phyloP scores from a whole-genome alignment of 2,113 vertebrate genomes.

The Ifrita kowaldi region DNA sequence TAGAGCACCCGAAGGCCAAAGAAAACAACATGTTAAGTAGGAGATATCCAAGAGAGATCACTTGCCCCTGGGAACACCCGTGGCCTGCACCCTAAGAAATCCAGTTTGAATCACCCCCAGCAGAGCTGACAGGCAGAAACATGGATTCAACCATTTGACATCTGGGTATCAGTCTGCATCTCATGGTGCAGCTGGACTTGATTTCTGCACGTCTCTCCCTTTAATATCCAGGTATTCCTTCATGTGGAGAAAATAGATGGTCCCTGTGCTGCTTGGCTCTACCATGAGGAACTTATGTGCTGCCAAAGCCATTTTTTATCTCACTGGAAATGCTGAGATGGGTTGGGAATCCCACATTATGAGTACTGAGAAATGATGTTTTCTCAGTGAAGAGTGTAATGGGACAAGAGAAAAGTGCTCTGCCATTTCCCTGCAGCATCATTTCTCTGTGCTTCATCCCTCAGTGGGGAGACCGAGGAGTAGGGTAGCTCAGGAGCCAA shows the following conservation, averaged over 20 bases:
- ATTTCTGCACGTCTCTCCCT: background rate
- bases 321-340: background rate
- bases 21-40: background rate
- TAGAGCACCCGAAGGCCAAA: background rate
- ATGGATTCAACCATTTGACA: background rate
- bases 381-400: background rate
- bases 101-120: background rate
- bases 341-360: background rate
- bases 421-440: background rate
- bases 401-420: background rate
- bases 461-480: background rate
- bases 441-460: background rate
- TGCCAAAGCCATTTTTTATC: background rate
- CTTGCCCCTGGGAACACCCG: background rate
- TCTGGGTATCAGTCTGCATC: background rate
- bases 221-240: background rate
- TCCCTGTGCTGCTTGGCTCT: background rate
- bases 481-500: background rate
- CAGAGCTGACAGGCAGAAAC: background rate
- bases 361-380: background rate
- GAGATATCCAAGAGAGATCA: background rate
- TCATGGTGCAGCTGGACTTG: background rate
- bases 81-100: background rate
- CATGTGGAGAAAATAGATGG: background rate
- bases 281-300: fast-evolving